These are phyloP conservation scores for Drosophila demipolita DNA, from an alignment of 2,888 invertebrate genomes.

Conservation along the genomic window DNA sequence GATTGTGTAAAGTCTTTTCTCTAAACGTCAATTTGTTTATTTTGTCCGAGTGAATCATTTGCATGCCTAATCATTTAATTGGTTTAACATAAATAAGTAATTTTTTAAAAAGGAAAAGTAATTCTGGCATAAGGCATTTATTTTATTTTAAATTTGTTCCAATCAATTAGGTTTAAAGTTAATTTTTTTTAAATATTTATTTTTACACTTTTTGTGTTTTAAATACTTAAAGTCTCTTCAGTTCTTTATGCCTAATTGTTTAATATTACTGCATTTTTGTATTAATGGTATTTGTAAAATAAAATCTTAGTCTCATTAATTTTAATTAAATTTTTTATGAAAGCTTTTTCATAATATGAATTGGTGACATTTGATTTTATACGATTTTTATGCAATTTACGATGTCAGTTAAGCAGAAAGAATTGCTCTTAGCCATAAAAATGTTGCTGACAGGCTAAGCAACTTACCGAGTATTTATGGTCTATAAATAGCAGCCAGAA, in stretches of 20 bases:
- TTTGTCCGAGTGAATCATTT: background rate
- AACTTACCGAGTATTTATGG: slow-evolving; percentile 35
- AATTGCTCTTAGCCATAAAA: slow-evolving; percentile 27
- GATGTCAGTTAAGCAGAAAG: slow-evolving; percentile 21
- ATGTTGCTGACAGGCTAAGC: slow-evolving; percentile 24
- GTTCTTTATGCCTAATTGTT: background rate
- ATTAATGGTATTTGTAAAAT: background rate
- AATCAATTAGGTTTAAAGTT: background rate
- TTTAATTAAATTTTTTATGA: background rate
- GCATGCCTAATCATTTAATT: background rate
- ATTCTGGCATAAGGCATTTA: background rate
- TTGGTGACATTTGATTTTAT: slow-evolving; percentile 27
- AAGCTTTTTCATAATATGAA: slow-evolving; percentile 20
- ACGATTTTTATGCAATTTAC: slow-evolving; percentile 44
- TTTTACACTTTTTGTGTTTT: background rate
- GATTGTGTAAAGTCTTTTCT: background rate
- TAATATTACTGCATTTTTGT: background rate
- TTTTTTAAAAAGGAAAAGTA: background rate
- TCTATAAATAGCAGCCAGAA: slow-evolving; percentile 54
- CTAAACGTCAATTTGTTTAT: slow-evolving; percentile 25
- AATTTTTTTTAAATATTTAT: background rate
- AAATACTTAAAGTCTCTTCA: background rate
- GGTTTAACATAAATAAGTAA: background rate
- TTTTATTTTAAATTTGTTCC: background rate
- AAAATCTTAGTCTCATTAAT: background rate